Conservation (phyloP, 2,113 vertebrate species). For the Chionodraco myersi region DNA sequence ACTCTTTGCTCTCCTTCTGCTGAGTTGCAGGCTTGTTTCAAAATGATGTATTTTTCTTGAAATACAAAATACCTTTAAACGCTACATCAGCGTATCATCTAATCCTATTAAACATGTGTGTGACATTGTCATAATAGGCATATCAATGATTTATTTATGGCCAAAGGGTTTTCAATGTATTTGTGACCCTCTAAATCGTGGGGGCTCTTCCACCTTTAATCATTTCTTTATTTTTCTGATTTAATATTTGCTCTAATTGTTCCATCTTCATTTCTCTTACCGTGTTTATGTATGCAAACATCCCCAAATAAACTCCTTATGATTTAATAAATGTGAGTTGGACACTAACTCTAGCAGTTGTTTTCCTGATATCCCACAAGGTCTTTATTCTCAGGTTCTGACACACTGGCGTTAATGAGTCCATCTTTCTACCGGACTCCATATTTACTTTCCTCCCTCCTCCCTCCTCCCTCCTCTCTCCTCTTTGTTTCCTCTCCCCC, state of each 20-base stretch:
- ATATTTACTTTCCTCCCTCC: not conserved
- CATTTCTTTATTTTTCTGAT: too few relatives aligned
- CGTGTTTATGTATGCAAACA: too few relatives aligned
- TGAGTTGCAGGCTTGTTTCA: not conserved
- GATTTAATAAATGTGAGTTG: not conserved
- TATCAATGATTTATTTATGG: too few relatives aligned
- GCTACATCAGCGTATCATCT: too few relatives aligned
- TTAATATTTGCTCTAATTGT: too few relatives aligned
- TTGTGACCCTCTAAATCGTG: too few relatives aligned
- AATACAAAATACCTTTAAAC: not conserved
- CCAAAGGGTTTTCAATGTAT: too few relatives aligned
- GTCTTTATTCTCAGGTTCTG: not conserved
- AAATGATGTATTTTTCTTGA: not conserved
- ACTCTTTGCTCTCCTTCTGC: not conserved
- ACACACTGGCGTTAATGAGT: conserved; percentile 47
- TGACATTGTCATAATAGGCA: too few relatives aligned
- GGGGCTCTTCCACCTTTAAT: too few relatives aligned
- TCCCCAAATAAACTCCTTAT: too few relatives aligned
- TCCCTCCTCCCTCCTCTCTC: not conserved
- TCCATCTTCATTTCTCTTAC: too few relatives aligned
- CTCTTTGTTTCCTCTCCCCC: not conserved
- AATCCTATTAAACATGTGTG: too few relatives aligned
- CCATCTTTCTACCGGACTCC: not conserved
- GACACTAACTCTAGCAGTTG: not conserved
- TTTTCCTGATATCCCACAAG: not conserved